phyloP scores from a whole-genome alignment of 2,797 vertebrate genomes.

The Clarias laeviceps region DNA sequence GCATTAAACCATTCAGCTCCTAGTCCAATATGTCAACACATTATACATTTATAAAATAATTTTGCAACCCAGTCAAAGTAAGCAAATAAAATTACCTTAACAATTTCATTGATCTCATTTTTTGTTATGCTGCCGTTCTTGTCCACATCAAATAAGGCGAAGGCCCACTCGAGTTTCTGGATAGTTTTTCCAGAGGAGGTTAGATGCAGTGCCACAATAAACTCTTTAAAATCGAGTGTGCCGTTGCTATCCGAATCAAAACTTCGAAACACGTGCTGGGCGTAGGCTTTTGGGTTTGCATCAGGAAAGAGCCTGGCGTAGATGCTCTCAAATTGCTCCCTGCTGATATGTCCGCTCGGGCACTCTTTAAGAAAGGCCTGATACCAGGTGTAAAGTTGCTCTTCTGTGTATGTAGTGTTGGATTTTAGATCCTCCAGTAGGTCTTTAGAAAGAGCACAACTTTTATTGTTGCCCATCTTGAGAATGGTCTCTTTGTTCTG shows the following conservation, averaged over 20 bases:
- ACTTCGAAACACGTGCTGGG: constrained; percentile 82
- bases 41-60: neutral
- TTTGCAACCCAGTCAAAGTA: neutral
- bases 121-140: constrained; percentile 79
- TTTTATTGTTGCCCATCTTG: constrained; percentile 76
- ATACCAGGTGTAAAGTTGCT: constrained; percentile 78
- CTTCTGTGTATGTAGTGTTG: constrained; percentile 75
- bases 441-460: constrained; percentile 76
- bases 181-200: constrained; percentile 73
- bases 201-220: constrained; percentile 80
- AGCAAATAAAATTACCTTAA: constrained; percentile 64
- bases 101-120: constrained; percentile 79
- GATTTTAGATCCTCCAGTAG: constrained; percentile 77
- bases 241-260: constrained; percentile 81
- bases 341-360: constrained; percentile 74
- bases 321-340: constrained; percentile 76
- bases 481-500: constrained; percentile 1
- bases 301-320: constrained; percentile 80
- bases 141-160: constrained; percentile 80
- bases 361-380: constrained; percentile 78
- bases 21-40: neutral
- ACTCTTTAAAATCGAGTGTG: constrained; percentile 80
- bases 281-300: constrained; percentile 76
- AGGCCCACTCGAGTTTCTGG: constrained; percentile 82
- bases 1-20: neutral